Evolutionary conservation across 2,797 vertebrate genomes (phyloP).

Genomic region (Phyllotis vaccarum): DNA sequence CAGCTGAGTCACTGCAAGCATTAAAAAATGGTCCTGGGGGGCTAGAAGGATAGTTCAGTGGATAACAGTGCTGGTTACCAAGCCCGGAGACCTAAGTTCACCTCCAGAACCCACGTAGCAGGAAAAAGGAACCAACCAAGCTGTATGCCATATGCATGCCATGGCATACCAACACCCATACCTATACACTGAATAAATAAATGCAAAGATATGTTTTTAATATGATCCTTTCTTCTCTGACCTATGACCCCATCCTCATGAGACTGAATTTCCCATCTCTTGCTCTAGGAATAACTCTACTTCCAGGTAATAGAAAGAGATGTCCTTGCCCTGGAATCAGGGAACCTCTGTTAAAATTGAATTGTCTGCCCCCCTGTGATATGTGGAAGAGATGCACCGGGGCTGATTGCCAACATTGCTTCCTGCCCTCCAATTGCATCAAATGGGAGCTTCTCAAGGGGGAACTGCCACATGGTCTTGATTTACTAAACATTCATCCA

Average conservation of each 20-base stretch:
- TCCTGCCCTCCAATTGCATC: slow-evolving; percentile 50
- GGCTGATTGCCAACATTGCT: slow-evolving; percentile 70
- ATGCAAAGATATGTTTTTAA: background rate
- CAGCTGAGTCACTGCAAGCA: background rate
- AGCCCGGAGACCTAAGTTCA: background rate
- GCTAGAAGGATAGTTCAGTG: background rate
- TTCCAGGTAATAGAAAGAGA: slow-evolving; percentile 26
- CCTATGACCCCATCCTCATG: background rate
- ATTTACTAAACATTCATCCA: slow-evolving; percentile 65
- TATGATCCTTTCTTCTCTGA: background rate
- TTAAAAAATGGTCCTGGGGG: rapidly evolving
- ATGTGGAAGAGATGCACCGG: slow-evolving; percentile 47
- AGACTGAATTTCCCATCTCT: background rate
- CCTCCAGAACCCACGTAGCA: background rate
- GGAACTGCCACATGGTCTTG: slow-evolving; percentile 68
- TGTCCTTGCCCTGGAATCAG: background rate
- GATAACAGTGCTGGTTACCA: background rate
- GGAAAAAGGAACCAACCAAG: background rate
- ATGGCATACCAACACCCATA: background rate
- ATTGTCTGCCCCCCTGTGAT: slow-evolving; percentile 41
- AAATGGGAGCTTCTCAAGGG: slow-evolving; percentile 52
- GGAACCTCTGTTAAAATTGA: slow-evolving; percentile 65
- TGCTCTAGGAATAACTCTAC: background rate
- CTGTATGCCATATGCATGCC: no score
- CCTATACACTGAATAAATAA: background rate